phyloP scores from a whole-genome alignment of 2,888 invertebrate genomes.

The Abrostola triplasia region DNA sequence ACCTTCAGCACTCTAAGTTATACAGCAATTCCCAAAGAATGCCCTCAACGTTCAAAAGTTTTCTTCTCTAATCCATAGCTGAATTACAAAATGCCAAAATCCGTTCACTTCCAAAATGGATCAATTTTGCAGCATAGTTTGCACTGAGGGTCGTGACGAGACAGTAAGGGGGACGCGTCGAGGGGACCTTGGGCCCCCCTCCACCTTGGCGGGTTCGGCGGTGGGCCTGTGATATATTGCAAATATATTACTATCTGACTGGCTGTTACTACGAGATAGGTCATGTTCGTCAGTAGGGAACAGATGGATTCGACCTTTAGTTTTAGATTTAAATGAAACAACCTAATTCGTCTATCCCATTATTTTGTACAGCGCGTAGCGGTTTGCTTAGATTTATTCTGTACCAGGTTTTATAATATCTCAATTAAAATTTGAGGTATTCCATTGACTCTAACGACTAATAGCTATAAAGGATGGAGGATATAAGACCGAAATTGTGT shows the following conservation, averaged over 20 bases:
- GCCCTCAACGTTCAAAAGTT: too few relatives aligned
- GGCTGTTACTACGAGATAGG: slow-evolving; percentile 35
- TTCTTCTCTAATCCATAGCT: too few relatives aligned
- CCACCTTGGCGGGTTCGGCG: slow-evolving; percentile 48
- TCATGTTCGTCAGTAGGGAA: slow-evolving; percentile 12
- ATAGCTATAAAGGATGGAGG: too few relatives aligned
- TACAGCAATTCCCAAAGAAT: too few relatives aligned
- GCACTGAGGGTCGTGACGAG: slow-evolving; percentile 38
- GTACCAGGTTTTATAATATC: too few relatives aligned
- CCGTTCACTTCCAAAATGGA: slow-evolving; percentile 6
- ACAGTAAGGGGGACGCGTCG: slow-evolving; percentile 56
- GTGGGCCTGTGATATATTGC: slow-evolving; percentile 63
- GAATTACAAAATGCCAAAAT: not conserved
- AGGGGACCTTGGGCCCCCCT: slow-evolving; percentile 70
- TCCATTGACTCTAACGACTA: too few relatives aligned
- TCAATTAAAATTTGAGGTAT: too few relatives aligned
- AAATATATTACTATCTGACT: slow-evolving; percentile 57
- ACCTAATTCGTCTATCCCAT: not conserved
- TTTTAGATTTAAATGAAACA: not conserved
- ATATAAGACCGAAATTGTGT: too few relatives aligned
- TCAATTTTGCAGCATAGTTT: slow-evolving; percentile 4
- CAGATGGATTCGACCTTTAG: slow-evolving; percentile 30
- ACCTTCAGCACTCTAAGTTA: too few relatives aligned
- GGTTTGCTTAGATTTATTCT: too few relatives aligned
- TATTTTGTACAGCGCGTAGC: not conserved